Evolutionary conservation across 2,888 invertebrate genomes (phyloP).

Genomic region (Anthrax anthrax): DNA sequence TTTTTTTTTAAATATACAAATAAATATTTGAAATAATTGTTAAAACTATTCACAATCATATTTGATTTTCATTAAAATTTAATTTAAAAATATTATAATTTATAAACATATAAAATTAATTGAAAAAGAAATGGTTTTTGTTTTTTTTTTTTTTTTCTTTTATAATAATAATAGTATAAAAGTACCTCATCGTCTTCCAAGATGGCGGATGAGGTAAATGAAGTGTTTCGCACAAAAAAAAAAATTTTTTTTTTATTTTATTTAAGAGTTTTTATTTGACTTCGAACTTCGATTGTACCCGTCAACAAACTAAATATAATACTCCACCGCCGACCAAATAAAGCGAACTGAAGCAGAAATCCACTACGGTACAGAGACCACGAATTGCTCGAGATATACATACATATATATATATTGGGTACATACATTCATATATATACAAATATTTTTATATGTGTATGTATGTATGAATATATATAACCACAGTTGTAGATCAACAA

Average conservation of each 20-base stretch:
- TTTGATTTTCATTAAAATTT: background rate
- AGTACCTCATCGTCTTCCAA: slow-evolving; percentile 7
- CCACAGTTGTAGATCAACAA: too few species aligned
- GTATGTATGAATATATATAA: background rate
- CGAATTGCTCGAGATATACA: background rate
- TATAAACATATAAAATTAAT: too few species aligned
- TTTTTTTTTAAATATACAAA: background rate
- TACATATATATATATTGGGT: too few species aligned
- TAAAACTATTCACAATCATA: background rate
- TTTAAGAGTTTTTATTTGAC: slow-evolving; percentile 3
- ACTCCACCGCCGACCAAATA: slow-evolving; percentile 7
- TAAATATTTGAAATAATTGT: too few species aligned
- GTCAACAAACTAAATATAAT: slow-evolving; percentile 2
- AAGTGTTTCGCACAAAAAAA: slow-evolving; percentile 9
- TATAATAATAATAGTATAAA: background rate
- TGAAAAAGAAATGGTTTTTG: too few species aligned
- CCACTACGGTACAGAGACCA: slow-evolving; percentile 1
- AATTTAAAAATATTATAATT: too few species aligned
- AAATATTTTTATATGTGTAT: background rate
- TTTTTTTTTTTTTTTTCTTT: background rate
- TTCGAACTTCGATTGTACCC: background rate
- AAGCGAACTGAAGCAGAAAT: slow-evolving; percentile 9
- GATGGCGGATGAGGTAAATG: slow-evolving; percentile 8
- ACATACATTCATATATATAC: too few species aligned
- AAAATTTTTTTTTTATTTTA: too few species aligned